A percentile compares a stretch with the other conserved stretches of the same genome.
Conservation (phyloP, 1,140 invertebrate genomes). For the Batillaria attramentaria region DNA sequence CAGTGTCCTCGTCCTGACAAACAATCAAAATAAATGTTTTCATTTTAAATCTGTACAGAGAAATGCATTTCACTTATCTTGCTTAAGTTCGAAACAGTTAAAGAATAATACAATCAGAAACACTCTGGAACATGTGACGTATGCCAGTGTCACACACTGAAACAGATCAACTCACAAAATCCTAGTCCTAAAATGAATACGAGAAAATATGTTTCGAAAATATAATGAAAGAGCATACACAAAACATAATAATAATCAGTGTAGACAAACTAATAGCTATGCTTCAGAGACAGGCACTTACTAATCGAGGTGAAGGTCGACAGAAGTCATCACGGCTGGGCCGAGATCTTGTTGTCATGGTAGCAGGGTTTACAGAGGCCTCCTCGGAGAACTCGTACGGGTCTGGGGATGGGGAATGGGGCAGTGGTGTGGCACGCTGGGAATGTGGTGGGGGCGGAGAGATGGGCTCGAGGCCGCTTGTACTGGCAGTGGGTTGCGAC, state of each 20-base stretch:
- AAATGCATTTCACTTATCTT: too few species aligned
- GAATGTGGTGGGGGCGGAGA: slow-evolving; percentile 48
- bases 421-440: slow-evolving; percentile 37
- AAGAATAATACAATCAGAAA: too few species aligned
- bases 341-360: slow-evolving; percentile 56
- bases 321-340: slow-evolving; percentile 53
- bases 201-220: too few species aligned
- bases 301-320: slow-evolving; percentile 52
- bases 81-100: too few species aligned
- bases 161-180: too few species aligned
- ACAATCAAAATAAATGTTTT: not conserved
- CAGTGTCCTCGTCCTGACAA: slow-evolving; percentile 38
- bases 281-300: slow-evolving; percentile 28
- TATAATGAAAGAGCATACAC: not conserved
- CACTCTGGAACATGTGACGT: too few species aligned
- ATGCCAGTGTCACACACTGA: too few species aligned
- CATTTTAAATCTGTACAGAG: too few species aligned
- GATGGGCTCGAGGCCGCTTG: slow-evolving; percentile 31
- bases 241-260: too few species aligned
- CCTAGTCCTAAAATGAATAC: too few species aligned
- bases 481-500: slow-evolving; percentile 12
- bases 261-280: not conserved
- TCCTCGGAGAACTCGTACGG: slow-evolving; percentile 70
- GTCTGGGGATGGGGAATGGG: slow-evolving; percentile 58
- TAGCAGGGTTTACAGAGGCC: slow-evolving; percentile 63